A percentile compares a stretch with the other conserved stretches of the same genome.
phyloP scores from a whole-genome alignment of 1,140 invertebrate species.

The Penaeus japonicus region DNA sequence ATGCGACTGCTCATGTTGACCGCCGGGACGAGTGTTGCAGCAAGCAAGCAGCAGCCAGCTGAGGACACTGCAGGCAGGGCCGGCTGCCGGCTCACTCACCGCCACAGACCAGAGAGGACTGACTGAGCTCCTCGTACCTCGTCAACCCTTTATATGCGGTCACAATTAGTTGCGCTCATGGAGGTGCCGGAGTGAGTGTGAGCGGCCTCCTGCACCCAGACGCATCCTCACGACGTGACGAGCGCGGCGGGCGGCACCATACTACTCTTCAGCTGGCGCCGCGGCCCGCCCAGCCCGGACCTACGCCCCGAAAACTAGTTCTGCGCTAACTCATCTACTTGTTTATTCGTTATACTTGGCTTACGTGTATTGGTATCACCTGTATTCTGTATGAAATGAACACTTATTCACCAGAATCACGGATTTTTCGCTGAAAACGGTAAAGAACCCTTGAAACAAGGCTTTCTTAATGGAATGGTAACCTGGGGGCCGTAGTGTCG shows the following conservation, averaged over 20 bases:
- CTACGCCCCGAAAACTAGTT: constrained; percentile 22
- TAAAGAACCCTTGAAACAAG: neutral
- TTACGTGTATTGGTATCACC: too few species aligned
- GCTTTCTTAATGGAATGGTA: neutral
- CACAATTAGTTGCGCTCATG: constrained; percentile 45
- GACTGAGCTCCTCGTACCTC: constrained; percentile 39
- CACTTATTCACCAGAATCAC: neutral
- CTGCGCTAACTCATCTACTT: neutral
- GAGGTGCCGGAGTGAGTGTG: constrained; percentile 24
- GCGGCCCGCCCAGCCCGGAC: neutral
- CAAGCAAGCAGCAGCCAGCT: constrained; percentile 37
- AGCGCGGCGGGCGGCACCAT: constrained; percentile 46
- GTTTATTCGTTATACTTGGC: too few species aligned
- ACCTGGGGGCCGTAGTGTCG: constrained; percentile 40
- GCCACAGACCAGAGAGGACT: constrained; percentile 43
- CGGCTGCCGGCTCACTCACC: constrained; percentile 37
- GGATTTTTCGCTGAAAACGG: too few species aligned
- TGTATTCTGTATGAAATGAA: too few species aligned
- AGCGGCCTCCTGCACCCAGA: constrained; percentile 41
- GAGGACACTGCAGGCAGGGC: constrained; percentile 25
- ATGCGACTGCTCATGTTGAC: constrained; percentile 51
- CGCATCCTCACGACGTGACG: constrained; percentile 53
- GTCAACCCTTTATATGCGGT: constrained; percentile 36
- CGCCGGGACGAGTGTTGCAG: constrained; percentile 14
- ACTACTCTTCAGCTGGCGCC: constrained; percentile 34